A percentile compares a stretch with the other conserved stretches of the same genome.
Evolutionary conservation across 2,888 invertebrate genomes (phyloP).

Genomic region (Meta bourneti): DNA sequence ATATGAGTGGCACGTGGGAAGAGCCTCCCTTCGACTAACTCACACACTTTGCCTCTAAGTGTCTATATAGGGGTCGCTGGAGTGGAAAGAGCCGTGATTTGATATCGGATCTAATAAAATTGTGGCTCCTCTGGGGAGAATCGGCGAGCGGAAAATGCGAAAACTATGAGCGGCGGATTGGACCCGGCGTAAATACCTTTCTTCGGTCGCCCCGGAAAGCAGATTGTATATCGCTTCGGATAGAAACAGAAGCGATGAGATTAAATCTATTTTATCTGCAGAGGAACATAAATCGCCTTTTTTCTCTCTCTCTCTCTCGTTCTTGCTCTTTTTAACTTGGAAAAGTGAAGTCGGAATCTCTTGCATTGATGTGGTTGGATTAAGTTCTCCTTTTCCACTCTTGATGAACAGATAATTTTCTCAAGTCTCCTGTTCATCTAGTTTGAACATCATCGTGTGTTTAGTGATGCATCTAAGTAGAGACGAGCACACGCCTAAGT

Average conservation of each 20-base stretch:
- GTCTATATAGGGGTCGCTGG: constrained; percentile 42
- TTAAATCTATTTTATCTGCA: neutral
- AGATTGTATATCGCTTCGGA: neutral
- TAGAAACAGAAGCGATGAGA: neutral
- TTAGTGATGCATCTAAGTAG: too few relatives aligned
- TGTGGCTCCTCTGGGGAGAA: constrained; percentile 47
- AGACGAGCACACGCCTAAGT: too few relatives aligned
- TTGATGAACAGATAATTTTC: too few relatives aligned
- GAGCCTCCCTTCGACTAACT: constrained; percentile 23
- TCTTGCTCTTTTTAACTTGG: neutral
- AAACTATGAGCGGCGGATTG: constrained; percentile 33
- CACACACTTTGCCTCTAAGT: constrained; percentile 49
- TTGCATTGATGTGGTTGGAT: too few relatives aligned
- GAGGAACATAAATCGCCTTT: neutral
- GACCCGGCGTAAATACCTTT: constrained; percentile 19
- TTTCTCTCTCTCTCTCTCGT: neutral
- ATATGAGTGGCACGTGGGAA: constrained; percentile 59
- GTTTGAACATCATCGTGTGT: too few relatives aligned
- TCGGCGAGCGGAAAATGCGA: constrained; percentile 47
- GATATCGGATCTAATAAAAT: constrained; percentile 72
- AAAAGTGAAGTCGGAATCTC: too few relatives aligned
- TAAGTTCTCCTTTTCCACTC: too few relatives aligned
- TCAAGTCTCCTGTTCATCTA: too few relatives aligned
- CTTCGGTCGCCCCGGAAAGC: neutral
- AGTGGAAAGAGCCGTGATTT: constrained; percentile 55